Base-by-base conservation (phyloP, 2,888 invertebrate genomes). In the Cerastis leucographa region DNA sequence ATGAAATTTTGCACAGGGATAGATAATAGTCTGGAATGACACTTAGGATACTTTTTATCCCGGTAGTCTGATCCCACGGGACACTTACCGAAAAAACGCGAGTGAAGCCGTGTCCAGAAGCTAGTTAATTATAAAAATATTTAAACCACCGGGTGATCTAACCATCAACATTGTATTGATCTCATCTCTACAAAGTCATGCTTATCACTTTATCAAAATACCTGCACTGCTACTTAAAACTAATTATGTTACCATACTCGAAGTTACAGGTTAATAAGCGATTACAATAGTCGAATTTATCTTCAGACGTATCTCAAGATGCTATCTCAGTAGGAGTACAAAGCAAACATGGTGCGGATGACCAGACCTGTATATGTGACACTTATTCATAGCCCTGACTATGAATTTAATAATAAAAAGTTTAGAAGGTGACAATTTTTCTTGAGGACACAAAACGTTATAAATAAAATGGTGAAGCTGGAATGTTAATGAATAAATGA, bases 271-370 rank as follows among this genome's bases (percentile, higher is more conserved):
- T 85, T 87, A 87, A 88, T 86, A 84, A 91, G 89, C 80, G 84
- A 91, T 89, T 84, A 89, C 81, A 88, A 91, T 88, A 81, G 77
- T 76, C 76, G 67, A 85, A 85, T 85, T 86, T 89, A 93, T 92
- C 92, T 89, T 85, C 22, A 85, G 91, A 92, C 88, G 78, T 86
- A 93, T 92, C 92, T 88, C 29, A 51, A 85, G 92, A 93, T 92
- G 66, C 67, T 87, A 90, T 91, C 91, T 84, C 88, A 70, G 84
- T 86, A 84, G 79, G 80, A 86, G 83, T 86, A 91, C 90, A 90
- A 90, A 92, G 88, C 88, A 89, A 92, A 93, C 89, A 89, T 76
- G 84, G 88, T 80, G 85, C 85, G 87, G 89, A 88, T 88, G 86
- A 87, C 86, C 84, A 77, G 80, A 77, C 74, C 74, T 61, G 87